Percentiles rank a stretch among this genome's conserved stretches.
Conservation (phyloP, 2,888 invertebrate genomes). For the Rhabditoides inermis region DNA sequence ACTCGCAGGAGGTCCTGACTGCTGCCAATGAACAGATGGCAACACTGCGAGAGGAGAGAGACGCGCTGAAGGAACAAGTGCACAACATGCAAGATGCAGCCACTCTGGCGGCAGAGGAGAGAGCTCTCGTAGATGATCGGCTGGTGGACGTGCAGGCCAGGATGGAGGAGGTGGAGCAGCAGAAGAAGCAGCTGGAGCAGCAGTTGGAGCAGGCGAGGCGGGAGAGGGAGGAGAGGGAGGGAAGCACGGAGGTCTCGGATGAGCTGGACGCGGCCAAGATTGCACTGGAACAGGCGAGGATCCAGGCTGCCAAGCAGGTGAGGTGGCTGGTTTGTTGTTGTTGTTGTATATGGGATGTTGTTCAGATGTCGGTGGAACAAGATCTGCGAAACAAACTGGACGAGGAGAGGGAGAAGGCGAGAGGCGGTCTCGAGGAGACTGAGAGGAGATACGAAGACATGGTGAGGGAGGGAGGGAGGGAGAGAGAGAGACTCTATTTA, state of each 20-base stretch:
- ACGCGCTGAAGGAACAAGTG: constrained; percentile 3
- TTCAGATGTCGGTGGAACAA: constrained; percentile 3
- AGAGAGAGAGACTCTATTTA: too few species aligned
- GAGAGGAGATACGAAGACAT: background rate
- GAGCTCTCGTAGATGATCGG: too few species aligned
- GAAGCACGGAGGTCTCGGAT: background rate
- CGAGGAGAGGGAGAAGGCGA: constrained; percentile 1
- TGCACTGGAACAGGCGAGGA: background rate
- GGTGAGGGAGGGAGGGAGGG: background rate
- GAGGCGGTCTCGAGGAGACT: background rate
- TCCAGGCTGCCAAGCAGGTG: constrained; percentile 3
- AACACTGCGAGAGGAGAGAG: too few species aligned
- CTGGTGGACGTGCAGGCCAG: background rate
- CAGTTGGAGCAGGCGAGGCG: background rate
- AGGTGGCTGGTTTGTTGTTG: constrained; percentile 3
- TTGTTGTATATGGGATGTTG: too few species aligned
- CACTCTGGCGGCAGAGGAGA: background rate
- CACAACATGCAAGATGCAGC: background rate
- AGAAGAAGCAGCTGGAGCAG: background rate
- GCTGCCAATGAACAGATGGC: too few species aligned
- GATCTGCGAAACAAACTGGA: constrained; percentile 3
- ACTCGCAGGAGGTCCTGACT: too few species aligned
- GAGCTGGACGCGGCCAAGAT: background rate
- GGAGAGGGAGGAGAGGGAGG: background rate
- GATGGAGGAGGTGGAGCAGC: background rate